A percentile compares a stretch with the other conserved stretches of the same genome.
Evolutionary conservation across 2,113 vertebrate species (phyloP).

Genomic region (Melanotaenia duboulayi): DNA sequence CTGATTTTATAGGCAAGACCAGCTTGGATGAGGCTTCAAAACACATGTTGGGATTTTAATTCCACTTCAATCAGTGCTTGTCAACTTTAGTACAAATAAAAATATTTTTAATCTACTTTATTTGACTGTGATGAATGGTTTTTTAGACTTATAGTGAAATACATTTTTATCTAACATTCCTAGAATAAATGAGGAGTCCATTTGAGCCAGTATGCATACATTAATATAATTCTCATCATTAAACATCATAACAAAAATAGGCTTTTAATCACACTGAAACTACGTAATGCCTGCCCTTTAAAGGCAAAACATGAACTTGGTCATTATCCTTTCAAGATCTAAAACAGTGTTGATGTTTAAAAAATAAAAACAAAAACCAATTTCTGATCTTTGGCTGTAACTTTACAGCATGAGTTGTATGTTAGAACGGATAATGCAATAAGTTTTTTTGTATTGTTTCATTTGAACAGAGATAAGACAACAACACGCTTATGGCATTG

Average conservation of each 20-base stretch:
- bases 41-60: neutral
- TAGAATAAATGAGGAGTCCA: neutral
- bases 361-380: no score
- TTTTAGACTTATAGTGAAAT: no score
- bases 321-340: neutral
- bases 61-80: neutral
- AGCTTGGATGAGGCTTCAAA: neutral
- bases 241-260: neutral
- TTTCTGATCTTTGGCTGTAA: no score
- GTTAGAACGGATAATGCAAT: neutral
- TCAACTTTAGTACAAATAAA: neutral
- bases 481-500: conserved; percentile 42
- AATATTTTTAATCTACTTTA: neutral
- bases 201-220: neutral
- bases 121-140: neutral
- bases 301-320: neutral
- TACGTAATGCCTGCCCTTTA: neutral
- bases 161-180: neutral
- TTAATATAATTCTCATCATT: neutral
- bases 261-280: neutral
- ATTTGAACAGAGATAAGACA: conserved; percentile 25
- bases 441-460: neutral
- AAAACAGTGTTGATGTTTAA: no score
- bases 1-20: neutral
- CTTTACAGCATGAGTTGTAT: no score